phyloP scores from a whole-genome alignment of 2,888 invertebrate genomes.

The Athalia circularis region DNA sequence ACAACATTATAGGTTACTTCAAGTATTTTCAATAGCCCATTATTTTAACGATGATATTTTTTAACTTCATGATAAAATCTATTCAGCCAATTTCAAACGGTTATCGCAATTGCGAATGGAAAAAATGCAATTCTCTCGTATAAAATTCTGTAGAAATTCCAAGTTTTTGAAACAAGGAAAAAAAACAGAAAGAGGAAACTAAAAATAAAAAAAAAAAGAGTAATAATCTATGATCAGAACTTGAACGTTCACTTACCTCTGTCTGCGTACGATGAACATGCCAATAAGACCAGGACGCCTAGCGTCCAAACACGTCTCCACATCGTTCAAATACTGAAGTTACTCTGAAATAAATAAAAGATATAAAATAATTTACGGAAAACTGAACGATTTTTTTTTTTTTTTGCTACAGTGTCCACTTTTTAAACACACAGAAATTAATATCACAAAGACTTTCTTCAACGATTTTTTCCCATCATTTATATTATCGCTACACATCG shows the following conservation, averaged over 20 bases:
- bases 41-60: background rate
- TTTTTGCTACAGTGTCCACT: background rate
- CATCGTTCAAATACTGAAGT: constrained; percentile 54
- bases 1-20: background rate
- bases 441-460: background rate
- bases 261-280: constrained; percentile 47
- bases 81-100: too few relatives aligned
- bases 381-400: background rate
- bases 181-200: background rate
- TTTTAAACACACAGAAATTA: background rate
- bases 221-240: background rate
- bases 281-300: constrained; percentile 51
- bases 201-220: too few relatives aligned
- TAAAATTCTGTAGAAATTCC: too few relatives aligned
- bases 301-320: constrained; percentile 50
- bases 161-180: background rate
- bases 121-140: too few relatives aligned
- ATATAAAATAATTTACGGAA: background rate
- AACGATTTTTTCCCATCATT: background rate
- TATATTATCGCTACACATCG: background rate
- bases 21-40: background rate
- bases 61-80: background rate
- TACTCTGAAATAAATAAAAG: constrained; percentile 51
- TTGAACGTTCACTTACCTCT: constrained; percentile 52
- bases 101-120: too few relatives aligned